These are phyloP conservation scores for Phorcus lineatus DNA, from an alignment of 2,888 invertebrate species.

Conservation along the genomic window DNA sequence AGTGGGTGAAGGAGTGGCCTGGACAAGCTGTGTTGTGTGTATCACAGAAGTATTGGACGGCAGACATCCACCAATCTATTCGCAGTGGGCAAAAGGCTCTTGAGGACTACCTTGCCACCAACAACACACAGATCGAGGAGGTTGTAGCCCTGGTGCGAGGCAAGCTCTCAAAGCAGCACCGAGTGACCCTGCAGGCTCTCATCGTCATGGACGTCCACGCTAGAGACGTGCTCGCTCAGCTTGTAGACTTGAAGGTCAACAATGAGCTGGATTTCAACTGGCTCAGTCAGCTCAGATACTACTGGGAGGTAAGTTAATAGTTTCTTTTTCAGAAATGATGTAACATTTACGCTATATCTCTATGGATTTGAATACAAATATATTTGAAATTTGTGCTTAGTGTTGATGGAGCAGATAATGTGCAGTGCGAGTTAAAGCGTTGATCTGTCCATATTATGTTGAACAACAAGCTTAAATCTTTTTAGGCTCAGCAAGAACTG, in stretches of 20 bases:
- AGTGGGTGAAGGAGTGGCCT: slow-evolving; percentile 77
- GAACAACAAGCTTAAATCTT: too few relatives aligned
- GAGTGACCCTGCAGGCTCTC: slow-evolving; percentile 75
- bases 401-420: too few relatives aligned
- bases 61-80: slow-evolving; percentile 73
- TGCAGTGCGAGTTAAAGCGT: too few relatives aligned
- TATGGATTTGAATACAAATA: too few relatives aligned
- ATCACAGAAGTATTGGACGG: slow-evolving; percentile 75
- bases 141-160: slow-evolving; percentile 87
- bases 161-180: slow-evolving; percentile 76
- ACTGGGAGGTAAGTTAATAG: slow-evolving; percentile 75
- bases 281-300: slow-evolving; percentile 77
- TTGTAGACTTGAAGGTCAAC: slow-evolving; percentile 68
- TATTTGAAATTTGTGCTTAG: too few relatives aligned
- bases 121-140: slow-evolving; percentile 86
- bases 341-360: too few relatives aligned
- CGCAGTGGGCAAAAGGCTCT: slow-evolving; percentile 74
- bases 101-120: slow-evolving; percentile 82
- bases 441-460: too few relatives aligned
- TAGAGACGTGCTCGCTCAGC: slow-evolving; percentile 73
- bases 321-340: not conserved
- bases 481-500: too few relatives aligned
- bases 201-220: slow-evolving; percentile 85
- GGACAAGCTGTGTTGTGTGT: slow-evolving; percentile 77
- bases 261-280: slow-evolving; percentile 76